Conservation (phyloP, 2,113 vertebrate genomes). For the Himantopus leucocephalus region DNA sequence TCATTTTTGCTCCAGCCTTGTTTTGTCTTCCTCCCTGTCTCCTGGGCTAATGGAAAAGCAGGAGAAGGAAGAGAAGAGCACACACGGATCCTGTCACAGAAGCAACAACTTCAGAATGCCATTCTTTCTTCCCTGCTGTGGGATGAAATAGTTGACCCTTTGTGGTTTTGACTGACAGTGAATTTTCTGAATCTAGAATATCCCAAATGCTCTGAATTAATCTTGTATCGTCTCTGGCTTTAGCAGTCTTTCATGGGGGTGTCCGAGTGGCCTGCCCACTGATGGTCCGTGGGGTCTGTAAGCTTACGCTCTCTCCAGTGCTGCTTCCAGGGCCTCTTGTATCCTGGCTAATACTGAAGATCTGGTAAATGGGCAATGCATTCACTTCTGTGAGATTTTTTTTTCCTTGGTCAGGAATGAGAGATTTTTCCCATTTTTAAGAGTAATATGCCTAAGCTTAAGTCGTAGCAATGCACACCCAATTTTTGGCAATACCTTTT, state of each 20-base stretch:
- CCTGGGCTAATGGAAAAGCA: not conserved
- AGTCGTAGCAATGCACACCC: not conserved
- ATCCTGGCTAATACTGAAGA: not conserved
- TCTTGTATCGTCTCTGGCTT: not conserved
- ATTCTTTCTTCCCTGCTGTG: not conserved
- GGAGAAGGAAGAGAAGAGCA: not conserved
- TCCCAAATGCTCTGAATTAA: not conserved
- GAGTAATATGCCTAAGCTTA: not conserved
- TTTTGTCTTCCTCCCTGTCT: not conserved
- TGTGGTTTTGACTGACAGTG: not conserved
- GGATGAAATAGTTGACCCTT: not conserved
- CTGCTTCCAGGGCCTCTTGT: not conserved
- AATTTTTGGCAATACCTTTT: not conserved
- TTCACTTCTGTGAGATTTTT: not conserved
- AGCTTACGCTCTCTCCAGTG: not conserved
- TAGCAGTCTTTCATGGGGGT: not conserved
- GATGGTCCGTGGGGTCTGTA: not conserved
- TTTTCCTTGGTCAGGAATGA: not conserved
- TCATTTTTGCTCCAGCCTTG: not conserved
- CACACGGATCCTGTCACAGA: not conserved
- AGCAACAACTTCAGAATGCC: not conserved
- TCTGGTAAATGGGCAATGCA: not conserved
- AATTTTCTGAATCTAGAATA: not conserved
- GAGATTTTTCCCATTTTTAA: not conserved
- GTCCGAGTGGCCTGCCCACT: not conserved